A percentile compares a stretch with the other conserved stretches of the same genome.
These are phyloP conservation scores for Azemiops feae DNA, from an alignment of 2,113 vertebrate genomes.

Conservation along the genomic window DNA sequence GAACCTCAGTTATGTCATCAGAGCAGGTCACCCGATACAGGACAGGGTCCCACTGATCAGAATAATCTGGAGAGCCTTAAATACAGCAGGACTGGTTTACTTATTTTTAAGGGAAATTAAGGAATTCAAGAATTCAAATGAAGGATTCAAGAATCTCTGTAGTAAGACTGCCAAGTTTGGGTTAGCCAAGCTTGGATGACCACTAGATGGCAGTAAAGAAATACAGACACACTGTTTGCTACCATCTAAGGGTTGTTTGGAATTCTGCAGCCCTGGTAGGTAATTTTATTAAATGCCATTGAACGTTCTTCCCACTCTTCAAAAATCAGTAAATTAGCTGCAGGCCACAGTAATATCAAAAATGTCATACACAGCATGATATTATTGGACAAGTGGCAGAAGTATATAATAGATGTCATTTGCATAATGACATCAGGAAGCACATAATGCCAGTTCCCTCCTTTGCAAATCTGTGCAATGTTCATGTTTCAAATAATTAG, in stretches of 20 bases:
- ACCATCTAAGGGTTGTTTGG: neutral
- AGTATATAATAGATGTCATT: neutral
- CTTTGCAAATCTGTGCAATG: neutral
- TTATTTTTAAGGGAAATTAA: no score
- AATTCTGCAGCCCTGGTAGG: neutral
- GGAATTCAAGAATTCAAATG: no score
- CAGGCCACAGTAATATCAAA: neutral
- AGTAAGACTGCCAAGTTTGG: no score
- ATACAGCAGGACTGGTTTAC: no score
- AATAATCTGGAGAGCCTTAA: no score
- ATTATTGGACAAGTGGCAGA: neutral
- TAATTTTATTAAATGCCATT: neutral
- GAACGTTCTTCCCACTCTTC: neutral
- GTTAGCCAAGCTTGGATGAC: neutral
- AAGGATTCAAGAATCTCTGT: no score
- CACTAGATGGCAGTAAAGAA: neutral
- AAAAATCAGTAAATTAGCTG: neutral
- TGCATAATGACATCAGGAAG: neutral
- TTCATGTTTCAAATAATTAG: neutral
- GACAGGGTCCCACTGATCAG: no score
- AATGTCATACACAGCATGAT: neutral
- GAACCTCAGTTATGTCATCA: neutral
- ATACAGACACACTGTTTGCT: neutral
- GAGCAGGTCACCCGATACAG: no score
- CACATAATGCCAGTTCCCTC: neutral